Evolutionary conservation across 2,113 vertebrate species (phyloP), one percentile per base, ranked within the genome.

Genomic region (Sceloporus undulatus): DNA sequence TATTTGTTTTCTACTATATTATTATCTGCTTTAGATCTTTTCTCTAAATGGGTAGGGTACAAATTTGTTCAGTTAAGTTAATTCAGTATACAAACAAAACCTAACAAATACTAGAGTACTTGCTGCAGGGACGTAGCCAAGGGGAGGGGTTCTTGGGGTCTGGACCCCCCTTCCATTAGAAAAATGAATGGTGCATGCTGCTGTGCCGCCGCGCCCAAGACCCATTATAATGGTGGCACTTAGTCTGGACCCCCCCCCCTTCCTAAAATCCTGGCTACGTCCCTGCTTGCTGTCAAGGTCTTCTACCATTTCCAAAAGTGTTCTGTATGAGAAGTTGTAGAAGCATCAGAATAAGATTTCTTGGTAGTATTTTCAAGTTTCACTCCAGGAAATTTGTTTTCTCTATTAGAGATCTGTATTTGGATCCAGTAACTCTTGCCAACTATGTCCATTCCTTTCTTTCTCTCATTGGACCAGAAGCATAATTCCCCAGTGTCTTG

Each of bases 1-100:
- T 42, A 85, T 85, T 65, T 76, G 56, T 77, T 65, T 85, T 48
- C 84, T 65, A 85, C 59, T 74, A n/a, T 54, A 70, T 42, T 19
- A n/a, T 59, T 29, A 29, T 19, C 18, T 81, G 19, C 34, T 9
- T 62, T 65, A 21, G 19, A 6, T 2, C 73, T 73, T n/a, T 70
- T 52, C 70, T 71, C 25, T 9, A 29, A 85, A 40, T 85, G 52
- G 70, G 48, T 40, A 34, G 56, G 34, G 27, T 62, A 85, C 29
- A 85, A 59, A 9, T 42, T 40, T 62, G 40, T 65, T 38, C 56
- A 10, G 48, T 9, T 66, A 4, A 68, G 2, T 38, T 77, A 18
- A 78, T 21, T 77, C n/a, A n/a, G 21, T 70, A 79, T 21, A 19
- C 48, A 79, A 79, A 70, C 52, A 40, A 70, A 79, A 79, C 48